Conservation (phyloP, 92 coral and sea anemone genomes). For the Phenganax stokvisi region DNA sequence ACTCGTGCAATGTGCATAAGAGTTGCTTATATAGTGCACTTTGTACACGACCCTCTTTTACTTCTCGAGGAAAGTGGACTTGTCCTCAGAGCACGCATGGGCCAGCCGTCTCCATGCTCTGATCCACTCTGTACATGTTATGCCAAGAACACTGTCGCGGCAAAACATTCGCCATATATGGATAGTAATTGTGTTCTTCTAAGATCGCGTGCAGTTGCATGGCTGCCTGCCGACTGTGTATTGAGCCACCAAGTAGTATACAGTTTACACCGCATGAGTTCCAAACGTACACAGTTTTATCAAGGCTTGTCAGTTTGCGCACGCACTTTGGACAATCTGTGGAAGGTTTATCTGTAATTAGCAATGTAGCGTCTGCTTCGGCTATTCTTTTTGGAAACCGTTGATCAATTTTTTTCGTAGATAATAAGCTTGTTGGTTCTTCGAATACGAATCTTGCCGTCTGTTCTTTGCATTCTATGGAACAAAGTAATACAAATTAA, state of each 20-base stretch:
- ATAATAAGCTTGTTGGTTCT: slow-evolving; percentile 72
- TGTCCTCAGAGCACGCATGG: slow-evolving; percentile 73
- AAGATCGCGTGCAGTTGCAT: slow-evolving; percentile 82
- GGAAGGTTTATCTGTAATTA: slow-evolving; percentile 80
- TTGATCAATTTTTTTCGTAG: slow-evolving; percentile 54
- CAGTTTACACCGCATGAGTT: slow-evolving; percentile 91
- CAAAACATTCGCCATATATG: slow-evolving; percentile 91
- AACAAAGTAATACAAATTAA: not conserved
- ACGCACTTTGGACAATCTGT: slow-evolving; percentile 75
- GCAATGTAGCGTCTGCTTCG: slow-evolving; percentile 83
- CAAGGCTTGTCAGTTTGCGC: slow-evolving; percentile 63
- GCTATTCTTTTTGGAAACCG: slow-evolving; percentile 47
- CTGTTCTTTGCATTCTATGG: slow-evolving; percentile 33
- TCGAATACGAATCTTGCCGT: slow-evolving; percentile 43
- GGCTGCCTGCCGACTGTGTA: slow-evolving; percentile 90
- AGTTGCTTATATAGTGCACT: not conserved
- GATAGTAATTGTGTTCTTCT: slow-evolving; percentile 77
- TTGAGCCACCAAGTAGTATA: slow-evolving; percentile 91
- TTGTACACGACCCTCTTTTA: slow-evolving; percentile 8
- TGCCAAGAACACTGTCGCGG: slow-evolving; percentile 99
- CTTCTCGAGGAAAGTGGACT: not conserved
- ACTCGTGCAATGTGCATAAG: not conserved
- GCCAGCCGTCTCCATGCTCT: slow-evolving; percentile 98
- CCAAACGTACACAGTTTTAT: slow-evolving; percentile 84
- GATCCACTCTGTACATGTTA: slow-evolving; percentile 90